Evolutionary conservation across 1,140 invertebrate genomes (phyloP), one percentile per base, ranked within the genome.

Genomic region (Aporrectodea caliginosa): DNA sequence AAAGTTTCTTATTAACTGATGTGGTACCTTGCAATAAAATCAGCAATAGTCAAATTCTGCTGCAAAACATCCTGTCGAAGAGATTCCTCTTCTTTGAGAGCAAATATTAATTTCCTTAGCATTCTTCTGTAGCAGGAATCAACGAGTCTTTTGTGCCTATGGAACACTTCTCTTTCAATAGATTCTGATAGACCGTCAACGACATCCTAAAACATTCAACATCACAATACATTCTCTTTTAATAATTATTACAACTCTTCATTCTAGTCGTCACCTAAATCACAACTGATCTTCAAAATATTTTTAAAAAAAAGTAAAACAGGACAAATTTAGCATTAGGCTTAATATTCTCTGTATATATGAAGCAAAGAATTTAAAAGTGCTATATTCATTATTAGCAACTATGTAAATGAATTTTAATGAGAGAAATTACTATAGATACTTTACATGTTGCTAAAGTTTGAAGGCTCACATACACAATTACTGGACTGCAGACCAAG

Each of bases 141-240:
- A 1, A 83, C 74, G 32, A 84, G 76, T 76, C 83, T 81, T 68
- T 83, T 84, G 80, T 79, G 73, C 2, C 71, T 71, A 69, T 82
- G 73, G 32, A 84, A 84, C 30, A 80, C 74, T 76, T 85, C 84
- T 78, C 82, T 77, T 75, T 85, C 84, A 43, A 85, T 83, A 1
- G 79, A 81, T 14, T 84, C 83, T 30, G 82, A 81, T 73, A 84
- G 34, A 22, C 27, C 69, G 34, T 81, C 75, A 2, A n/a, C n/a
- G n/a, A 43, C 71, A 69, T 77, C 58, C 81, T 83, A 78, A 69
- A 79, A 76, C 77, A 33, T 34, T 16, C n/a, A 75, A 35, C 43
- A 35, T 33, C 2, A 34, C 6, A 58, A 31, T 35, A 27, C 34
- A 74, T 32, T 35, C n/a, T 32, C 73, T 12, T n/a, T 27, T 6